Evolutionary conservation across 2,888 invertebrate species (phyloP), one percentile per base, ranked within the genome.

Genomic region (Epicampocera succincta): DNA sequence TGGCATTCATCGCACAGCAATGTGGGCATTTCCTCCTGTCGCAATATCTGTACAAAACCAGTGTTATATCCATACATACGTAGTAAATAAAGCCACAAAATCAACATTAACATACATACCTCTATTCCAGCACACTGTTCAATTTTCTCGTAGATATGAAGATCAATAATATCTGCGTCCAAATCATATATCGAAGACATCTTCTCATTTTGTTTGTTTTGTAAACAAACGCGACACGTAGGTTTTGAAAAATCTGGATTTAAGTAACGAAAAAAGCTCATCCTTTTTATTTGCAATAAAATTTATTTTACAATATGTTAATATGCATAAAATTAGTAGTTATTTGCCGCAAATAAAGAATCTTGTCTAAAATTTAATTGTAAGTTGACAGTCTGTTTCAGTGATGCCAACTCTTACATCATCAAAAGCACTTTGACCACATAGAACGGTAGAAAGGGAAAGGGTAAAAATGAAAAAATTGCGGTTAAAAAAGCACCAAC

Each of bases 91-190:
- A 2, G 13, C 12, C 0, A 46, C 12, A 5, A 44, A 44, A n/a
- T 44, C 6, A 6, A 8, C 2, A 15, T 17, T 8, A 6, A 9
- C 9, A 15, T 46, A 46, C 8, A 38, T 84, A 89, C 90, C 84
- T 87, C 86, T 6, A 90, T 87, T 6, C 88, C 90, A 21, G 87
- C 86, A 68, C 89, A 89, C 40, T 84, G 85, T 80, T 88, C 87
- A 33, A 90, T 89, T 85, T 88, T 89, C 52, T 84, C 84, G 52
- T 56, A 69, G 3, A 75, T 80, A 3, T 66, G 58, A 8, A 78
- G 44, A 60, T 52, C 54, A 44, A 38, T n/a, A 44, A 46, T 46
- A 3, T 63, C 56, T 13, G 21, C 29, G 1, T 77, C 73, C 52
- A 68, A 4, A 2, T 87, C 87, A 48, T 85, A 88, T 9, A 90